These are phyloP conservation scores for Zoanthus solanderi DNA, from an alignment of 92 coral and sea anemone species.

Conservation along the genomic window DNA sequence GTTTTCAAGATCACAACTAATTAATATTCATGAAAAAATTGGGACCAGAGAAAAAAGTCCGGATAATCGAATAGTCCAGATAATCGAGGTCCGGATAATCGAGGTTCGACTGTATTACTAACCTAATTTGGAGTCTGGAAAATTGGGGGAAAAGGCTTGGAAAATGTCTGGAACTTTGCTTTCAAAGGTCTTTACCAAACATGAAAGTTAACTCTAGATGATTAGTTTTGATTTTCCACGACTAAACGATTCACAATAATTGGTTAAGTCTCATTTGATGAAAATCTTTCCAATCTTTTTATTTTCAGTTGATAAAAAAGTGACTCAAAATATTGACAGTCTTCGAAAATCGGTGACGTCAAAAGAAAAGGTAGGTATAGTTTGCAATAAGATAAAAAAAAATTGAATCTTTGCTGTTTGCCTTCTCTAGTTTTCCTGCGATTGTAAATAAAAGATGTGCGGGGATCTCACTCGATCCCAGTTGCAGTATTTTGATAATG, in stretches of 20 bases:
- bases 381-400: background rate
- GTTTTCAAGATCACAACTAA: too few relatives aligned
- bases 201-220: too few relatives aligned
- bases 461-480: too few relatives aligned
- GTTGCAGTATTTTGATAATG: too few relatives aligned
- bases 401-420: background rate
- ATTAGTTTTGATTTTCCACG: background rate
- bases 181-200: background rate
- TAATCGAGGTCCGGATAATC: too few relatives aligned
- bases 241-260: background rate
- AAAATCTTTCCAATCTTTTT: background rate
- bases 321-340: constrained; percentile 10
- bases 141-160: background rate
- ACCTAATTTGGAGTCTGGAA: background rate
- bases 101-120: too few relatives aligned
- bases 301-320: constrained; percentile 39
- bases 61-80: too few relatives aligned
- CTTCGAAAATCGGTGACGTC: constrained; percentile 8
- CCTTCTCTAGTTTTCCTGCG: too few relatives aligned
- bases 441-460: too few relatives aligned
- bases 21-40: too few relatives aligned
- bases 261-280: too few relatives aligned
- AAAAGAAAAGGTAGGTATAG: constrained; percentile 1
- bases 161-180: background rate
- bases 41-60: too few relatives aligned